Conservation (phyloP, 2,888 invertebrate species). For the Anorthoa munda region DNA sequence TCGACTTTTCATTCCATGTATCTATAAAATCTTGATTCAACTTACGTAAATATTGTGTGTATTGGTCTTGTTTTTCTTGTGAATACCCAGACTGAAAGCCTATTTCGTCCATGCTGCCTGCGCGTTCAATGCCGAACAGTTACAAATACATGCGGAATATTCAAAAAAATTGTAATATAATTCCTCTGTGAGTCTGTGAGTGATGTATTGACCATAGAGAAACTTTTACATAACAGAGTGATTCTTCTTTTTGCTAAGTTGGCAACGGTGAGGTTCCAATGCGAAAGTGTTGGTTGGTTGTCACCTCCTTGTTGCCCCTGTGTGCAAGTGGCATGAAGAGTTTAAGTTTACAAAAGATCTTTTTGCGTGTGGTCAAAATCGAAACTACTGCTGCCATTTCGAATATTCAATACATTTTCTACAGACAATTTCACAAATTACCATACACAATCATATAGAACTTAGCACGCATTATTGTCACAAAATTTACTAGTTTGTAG, state of each 20-base stretch:
- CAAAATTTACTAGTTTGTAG: too few relatives aligned
- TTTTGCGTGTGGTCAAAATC: too few relatives aligned
- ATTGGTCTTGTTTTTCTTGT: slow-evolving; percentile 81
- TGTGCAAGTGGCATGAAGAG: background rate
- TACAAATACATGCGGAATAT: slow-evolving; percentile 28
- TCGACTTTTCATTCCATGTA: slow-evolving; percentile 83
- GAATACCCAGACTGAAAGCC: slow-evolving; percentile 78
- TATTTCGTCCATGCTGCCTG: slow-evolving; percentile 56
- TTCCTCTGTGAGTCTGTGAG: background rate
- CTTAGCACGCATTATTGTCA: too few relatives aligned
- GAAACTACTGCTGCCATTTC: too few relatives aligned
- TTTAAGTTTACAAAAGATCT: too few relatives aligned
- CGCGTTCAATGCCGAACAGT: slow-evolving; percentile 27
- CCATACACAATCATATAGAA: too few relatives aligned
- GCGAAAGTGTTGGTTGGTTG: background rate
- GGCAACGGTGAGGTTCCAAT: background rate
- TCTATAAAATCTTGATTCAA: slow-evolving; percentile 82
- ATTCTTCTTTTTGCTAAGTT: slow-evolving; percentile 5
- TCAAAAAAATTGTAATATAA: background rate
- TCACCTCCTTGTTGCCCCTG: background rate
- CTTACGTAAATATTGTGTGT: slow-evolving; percentile 79
- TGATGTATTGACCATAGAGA: background rate
- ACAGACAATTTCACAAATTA: too few relatives aligned
- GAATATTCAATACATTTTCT: too few relatives aligned
- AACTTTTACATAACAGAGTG: too few relatives aligned